Percentiles rank a stretch among this genome's conserved stretches.
These are phyloP conservation scores for Hyphantria cunea DNA, from an alignment of 1,140 invertebrate genomes.

Conservation along the genomic window DNA sequence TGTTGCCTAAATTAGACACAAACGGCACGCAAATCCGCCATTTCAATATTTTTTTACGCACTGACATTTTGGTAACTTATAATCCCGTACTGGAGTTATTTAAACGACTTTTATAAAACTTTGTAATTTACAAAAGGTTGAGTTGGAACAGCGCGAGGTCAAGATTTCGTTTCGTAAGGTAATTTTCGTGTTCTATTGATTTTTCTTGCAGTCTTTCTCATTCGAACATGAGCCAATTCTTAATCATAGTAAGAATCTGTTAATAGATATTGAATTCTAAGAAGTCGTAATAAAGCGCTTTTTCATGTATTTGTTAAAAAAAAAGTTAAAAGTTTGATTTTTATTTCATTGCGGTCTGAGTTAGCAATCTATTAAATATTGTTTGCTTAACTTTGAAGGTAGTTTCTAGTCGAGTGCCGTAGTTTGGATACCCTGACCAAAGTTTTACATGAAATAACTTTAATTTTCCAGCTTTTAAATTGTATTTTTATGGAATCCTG, in stretches of 20 bases:
- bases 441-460: too few species aligned
- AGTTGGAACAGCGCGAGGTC: slow-evolving; percentile 20
- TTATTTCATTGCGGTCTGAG: slow-evolving; percentile 22
- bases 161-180: slow-evolving; percentile 21
- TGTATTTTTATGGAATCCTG: too few species aligned
- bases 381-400: slow-evolving; percentile 19
- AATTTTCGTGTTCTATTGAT: slow-evolving; percentile 28
- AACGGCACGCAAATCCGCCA: slow-evolving; percentile 10
- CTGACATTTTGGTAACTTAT: slow-evolving; percentile 6
- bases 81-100: slow-evolving; percentile 11
- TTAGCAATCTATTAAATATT: slow-evolving; percentile 27
- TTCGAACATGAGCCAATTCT: slow-evolving; percentile 24
- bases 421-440: too few species aligned
- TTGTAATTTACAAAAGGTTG: slow-evolving; percentile 10
- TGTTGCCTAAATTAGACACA: too few species aligned
- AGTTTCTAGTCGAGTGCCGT: slow-evolving; percentile 7
- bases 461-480: too few species aligned
- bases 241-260: slow-evolving; percentile 8
- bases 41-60: background rate
- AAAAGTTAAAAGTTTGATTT: slow-evolving; percentile 8
- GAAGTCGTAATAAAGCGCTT: background rate
- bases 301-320: background rate
- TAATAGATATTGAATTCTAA: slow-evolving; percentile 6
- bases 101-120: slow-evolving; percentile 15
- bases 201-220: slow-evolving; percentile 18